These are phyloP conservation scores for Speoplatyrhinus poulsoni DNA, from an alignment of 2,113 vertebrate species.

Conservation along the genomic window DNA sequence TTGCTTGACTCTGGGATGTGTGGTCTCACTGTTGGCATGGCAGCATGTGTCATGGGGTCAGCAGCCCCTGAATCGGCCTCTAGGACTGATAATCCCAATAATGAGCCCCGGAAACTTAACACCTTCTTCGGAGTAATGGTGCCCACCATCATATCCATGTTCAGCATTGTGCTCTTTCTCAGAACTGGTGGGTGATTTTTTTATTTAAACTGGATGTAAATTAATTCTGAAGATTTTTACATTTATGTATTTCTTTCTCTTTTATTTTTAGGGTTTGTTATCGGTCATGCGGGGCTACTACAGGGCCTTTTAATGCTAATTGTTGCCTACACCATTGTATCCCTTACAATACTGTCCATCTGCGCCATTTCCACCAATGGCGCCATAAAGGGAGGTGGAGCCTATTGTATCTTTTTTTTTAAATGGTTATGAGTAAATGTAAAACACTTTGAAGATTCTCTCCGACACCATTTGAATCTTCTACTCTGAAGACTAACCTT, in stretches of 20 bases:
- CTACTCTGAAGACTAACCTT: slow-evolving; percentile 34
- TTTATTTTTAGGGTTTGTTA: slow-evolving; percentile 82
- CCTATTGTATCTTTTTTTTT: slow-evolving; percentile 88
- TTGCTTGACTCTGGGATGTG: slow-evolving; percentile 81
- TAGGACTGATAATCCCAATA: slow-evolving; percentile 17
- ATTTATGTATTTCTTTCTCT: not conserved
- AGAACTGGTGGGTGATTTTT: slow-evolving; percentile 78
- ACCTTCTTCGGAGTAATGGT: slow-evolving; percentile 92
- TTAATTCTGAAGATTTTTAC: not conserved
- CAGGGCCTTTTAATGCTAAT: slow-evolving; percentile 85
- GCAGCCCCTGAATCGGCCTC: slow-evolving; percentile 20
- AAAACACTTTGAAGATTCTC: not conserved
- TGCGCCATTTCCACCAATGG: slow-evolving; percentile 93
- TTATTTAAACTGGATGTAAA: too few species aligned
- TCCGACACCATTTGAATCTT: not conserved
- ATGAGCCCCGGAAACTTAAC: slow-evolving; percentile 78
- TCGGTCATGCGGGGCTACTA: slow-evolving; percentile 87
- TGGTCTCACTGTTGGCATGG: slow-evolving; percentile 33
- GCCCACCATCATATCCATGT: slow-evolving; percentile 91
- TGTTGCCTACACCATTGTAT: slow-evolving; percentile 88
- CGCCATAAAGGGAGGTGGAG: slow-evolving; percentile 86
- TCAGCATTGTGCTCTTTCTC: slow-evolving; percentile 89
- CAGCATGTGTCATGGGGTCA: slow-evolving; percentile 38
- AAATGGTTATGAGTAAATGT: not conserved
- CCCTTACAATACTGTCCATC: slow-evolving; percentile 88